These are phyloP conservation scores for Tauraco hartlaubi DNA, from an alignment of 2,797 vertebrate species.

Conservation along the genomic window DNA sequence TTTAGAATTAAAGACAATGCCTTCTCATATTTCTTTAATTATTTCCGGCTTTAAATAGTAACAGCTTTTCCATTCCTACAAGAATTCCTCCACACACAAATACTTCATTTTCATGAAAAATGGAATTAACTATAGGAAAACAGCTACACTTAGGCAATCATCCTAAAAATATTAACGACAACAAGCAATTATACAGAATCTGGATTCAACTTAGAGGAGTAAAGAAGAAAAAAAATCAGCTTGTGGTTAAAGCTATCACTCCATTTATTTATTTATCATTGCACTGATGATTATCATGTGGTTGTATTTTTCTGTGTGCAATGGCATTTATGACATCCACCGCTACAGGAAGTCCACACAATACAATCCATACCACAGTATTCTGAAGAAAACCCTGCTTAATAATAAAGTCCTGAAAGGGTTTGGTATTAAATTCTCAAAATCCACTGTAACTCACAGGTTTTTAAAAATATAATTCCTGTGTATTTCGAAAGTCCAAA, in stretches of 20 bases:
- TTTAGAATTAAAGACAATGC: constrained; percentile 62
- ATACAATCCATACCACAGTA: not conserved
- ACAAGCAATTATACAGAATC: not conserved
- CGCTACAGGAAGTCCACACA: not conserved
- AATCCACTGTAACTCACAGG: not conserved
- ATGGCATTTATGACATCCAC: not conserved
- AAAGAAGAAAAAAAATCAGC: not conserved
- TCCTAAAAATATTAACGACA: constrained; percentile 46
- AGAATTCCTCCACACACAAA: constrained; percentile 30
- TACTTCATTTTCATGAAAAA: constrained; percentile 55
- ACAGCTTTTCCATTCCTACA: constrained; percentile 56
- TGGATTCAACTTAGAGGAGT: not conserved
- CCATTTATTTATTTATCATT: not conserved
- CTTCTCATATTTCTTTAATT: constrained; percentile 49
- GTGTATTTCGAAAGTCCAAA: not conserved
- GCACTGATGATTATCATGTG: not conserved
- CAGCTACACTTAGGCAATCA: constrained; percentile 33
- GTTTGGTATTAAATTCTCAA: not conserved
- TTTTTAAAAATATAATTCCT: not conserved
- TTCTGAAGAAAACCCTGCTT: not conserved
- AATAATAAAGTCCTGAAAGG: not conserved
- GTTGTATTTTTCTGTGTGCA: not conserved
- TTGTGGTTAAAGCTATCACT: not conserved
- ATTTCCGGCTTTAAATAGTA: constrained; percentile 62
- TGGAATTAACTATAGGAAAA: constrained; percentile 44